phyloP scores from a whole-genome alignment of 2,113 vertebrate species.

The Callopanchax toddi region DNA sequence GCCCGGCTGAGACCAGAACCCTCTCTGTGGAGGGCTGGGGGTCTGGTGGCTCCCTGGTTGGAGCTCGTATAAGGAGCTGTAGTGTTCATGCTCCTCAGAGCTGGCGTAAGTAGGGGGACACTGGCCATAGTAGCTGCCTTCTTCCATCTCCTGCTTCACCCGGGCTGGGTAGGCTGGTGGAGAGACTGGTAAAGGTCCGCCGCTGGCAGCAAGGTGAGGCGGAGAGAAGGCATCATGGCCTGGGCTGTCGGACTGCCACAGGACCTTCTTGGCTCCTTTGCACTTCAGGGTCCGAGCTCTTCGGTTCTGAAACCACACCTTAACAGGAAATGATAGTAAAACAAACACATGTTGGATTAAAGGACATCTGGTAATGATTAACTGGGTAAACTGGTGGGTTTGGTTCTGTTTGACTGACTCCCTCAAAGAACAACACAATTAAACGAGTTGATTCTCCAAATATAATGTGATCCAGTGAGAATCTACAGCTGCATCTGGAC shows the following conservation, averaged over 20 bases:
- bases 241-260: constrained; percentile 61
- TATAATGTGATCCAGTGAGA: constrained; percentile 51
- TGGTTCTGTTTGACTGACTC: constrained; percentile 17
- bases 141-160: constrained; percentile 65
- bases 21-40: constrained; percentile 24
- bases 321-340: constrained; percentile 32
- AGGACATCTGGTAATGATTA: constrained; percentile 66
- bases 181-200: not conserved
- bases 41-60: constrained; percentile 33
- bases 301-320: constrained; percentile 84
- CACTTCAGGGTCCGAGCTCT: constrained; percentile 79
- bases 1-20: constrained; percentile 49
- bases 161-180: constrained; percentile 48
- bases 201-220: constrained; percentile 12
- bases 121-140: constrained; percentile 45
- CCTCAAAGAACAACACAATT: constrained; percentile 63
- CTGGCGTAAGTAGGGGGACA: constrained; percentile 38
- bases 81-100: constrained; percentile 32
- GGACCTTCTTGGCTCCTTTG: constrained; percentile 66
- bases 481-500: constrained; percentile 60
- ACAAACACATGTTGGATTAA: constrained; percentile 10
- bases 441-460: constrained; percentile 57
- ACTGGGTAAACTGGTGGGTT: constrained; percentile 18
- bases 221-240: constrained; percentile 24
- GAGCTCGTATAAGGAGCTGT: constrained; percentile 36